Evolutionary conservation across 1,140 invertebrate genomes (phyloP).

Genomic region (Drosophila pruinosa): DNA sequence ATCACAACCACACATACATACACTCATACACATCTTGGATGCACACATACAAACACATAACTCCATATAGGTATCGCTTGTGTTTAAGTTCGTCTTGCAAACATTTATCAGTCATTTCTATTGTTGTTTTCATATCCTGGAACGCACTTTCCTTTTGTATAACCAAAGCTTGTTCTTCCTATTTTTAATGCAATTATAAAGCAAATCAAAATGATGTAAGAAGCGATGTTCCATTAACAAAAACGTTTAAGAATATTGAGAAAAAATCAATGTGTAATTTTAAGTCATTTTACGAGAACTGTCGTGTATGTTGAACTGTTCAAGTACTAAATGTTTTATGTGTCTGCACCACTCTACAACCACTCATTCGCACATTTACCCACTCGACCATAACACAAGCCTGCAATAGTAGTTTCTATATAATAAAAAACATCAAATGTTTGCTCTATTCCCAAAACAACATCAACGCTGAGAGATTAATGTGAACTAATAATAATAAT

Average conservation of each 20-base stretch:
- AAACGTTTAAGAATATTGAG: conserved; percentile 32
- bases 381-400: conserved; percentile 7
- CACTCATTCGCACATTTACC: conserved; percentile 1
- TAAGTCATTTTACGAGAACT: conserved; percentile 27
- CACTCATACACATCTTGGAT: conserved; percentile 5
- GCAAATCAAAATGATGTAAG: conserved; percentile 10
- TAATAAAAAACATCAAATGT: conserved; percentile 50
- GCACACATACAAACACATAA: conserved; percentile 6
- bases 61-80: conserved; percentile 17
- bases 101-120: background rate
- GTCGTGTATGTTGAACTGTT: conserved; percentile 19
- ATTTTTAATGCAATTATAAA: conserved; percentile 63
- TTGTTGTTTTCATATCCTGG: conserved; percentile 4
- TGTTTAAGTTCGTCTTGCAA: conserved; percentile 12
- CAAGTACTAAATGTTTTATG: conserved; percentile 25
- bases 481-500: conserved; percentile 39
- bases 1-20: conserved; percentile 9
- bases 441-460: conserved; percentile 14
- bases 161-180: conserved; percentile 81
- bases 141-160: conserved; percentile 21
- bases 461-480: conserved; percentile 61
- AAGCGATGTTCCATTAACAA: conserved; percentile 59
- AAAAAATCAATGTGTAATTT: conserved; percentile 25
- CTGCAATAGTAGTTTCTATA: conserved; percentile 69
- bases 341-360: conserved; percentile 20